Base-by-base conservation (phyloP, 2,888 invertebrate species). In the Lasioglossum oenotherae region DNA sequence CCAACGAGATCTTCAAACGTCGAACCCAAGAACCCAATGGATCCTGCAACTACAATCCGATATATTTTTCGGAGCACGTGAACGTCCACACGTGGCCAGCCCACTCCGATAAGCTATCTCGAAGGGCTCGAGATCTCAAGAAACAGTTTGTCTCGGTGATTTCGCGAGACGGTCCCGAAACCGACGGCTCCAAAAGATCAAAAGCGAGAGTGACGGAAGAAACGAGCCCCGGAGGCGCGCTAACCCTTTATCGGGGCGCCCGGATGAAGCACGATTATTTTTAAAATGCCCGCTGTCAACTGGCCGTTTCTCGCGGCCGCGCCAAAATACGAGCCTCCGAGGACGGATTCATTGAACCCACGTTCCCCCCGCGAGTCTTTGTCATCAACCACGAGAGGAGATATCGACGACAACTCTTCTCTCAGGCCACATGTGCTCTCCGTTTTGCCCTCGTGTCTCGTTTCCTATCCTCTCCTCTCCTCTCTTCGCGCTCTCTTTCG, bases 381-480 rank as follows among this genome's bases (percentile, higher is more conserved):
- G 87, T 85, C 82, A 86, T 85, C 85, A 83, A n/a, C 82, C 83
- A 87, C 74, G 77, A 88, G 78, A 88, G 87, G 87, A 87, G 88
- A 91, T 90, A 92, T 90, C 90, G 91, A 90, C 92, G 91, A 91
- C 93, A 92, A 90, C 91, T 92, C 91, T 92, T 92, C 91, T 90
- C 41, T 23, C 10, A 10, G 91, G 92, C 92, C 93, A 93, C 89
- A 93, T 93, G 93, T 93, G 92, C 85, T 79, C 83, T 78, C 71
- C 14, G 31, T 16, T 64, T 31, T 31, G 71, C 44, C 76, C 23
- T 60, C 74, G 60, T 27, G 27, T 53, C 60, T 64, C 60, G 64
- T 31, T 35, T 23, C 4, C 69, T 38, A 10, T 23, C 12, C 69
- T 69, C 6, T 14, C 12, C 69, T 69, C 6, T 14, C 12, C 31